Conservation (phyloP, 1,140 invertebrate species). For the Subanguina moxae region DNA sequence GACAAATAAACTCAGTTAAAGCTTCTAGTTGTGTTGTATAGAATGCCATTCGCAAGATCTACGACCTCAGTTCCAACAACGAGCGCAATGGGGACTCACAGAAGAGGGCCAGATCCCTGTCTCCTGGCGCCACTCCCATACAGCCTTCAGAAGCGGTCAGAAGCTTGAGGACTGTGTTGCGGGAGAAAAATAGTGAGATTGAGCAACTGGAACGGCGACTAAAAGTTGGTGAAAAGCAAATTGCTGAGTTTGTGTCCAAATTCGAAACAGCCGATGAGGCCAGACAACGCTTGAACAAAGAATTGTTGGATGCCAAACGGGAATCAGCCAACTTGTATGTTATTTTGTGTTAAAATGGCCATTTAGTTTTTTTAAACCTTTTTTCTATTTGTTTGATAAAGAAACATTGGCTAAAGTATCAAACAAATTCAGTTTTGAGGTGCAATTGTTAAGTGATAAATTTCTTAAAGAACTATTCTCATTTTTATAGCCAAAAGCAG, state of each 20-base stretch:
- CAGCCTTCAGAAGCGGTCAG: constrained; percentile 54
- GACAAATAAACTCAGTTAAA: neutral
- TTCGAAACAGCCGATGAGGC: constrained; percentile 53
- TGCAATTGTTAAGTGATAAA: too few relatives aligned
- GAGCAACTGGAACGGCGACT: constrained; percentile 55
- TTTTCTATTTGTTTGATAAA: neutral
- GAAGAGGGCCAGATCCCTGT: constrained; percentile 56
- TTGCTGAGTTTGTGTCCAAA: constrained; percentile 48
- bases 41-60: constrained; percentile 51
- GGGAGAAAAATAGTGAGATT: constrained; percentile 59
- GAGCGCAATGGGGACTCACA: constrained; percentile 28
- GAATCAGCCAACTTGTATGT: constrained; percentile 46
- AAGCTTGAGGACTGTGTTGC: constrained; percentile 46
- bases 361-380: neutral
- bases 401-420: too few relatives aligned
- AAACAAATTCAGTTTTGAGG: too few relatives aligned
- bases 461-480: constrained; percentile 8
- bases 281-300: constrained; percentile 50
- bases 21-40: neutral
- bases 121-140: constrained; percentile 45
- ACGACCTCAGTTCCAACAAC: constrained; percentile 43
- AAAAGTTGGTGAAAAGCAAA: constrained; percentile 49
- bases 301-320: constrained; percentile 51
- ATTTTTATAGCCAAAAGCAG: constrained; percentile 44
- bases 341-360: neutral